phyloP scores from a whole-genome alignment of 2,888 invertebrate genomes.

The Agrypnus murinus region DNA sequence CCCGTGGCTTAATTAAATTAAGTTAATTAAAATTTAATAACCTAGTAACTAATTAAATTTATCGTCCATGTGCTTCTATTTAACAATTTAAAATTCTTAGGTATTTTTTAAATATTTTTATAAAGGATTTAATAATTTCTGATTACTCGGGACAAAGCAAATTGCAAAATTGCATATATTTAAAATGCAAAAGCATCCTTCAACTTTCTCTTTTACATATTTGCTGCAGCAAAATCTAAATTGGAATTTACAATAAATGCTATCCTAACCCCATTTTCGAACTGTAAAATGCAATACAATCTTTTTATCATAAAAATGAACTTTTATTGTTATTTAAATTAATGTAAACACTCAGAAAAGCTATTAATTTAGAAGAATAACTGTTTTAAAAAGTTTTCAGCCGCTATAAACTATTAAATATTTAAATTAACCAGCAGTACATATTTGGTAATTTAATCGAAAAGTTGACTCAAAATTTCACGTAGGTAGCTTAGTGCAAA shows the following conservation, averaged over 20 bases:
- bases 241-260: conserved; percentile 16
- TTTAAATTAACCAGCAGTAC: background rate
- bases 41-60: too few species aligned
- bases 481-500: background rate
- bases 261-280: conserved; percentile 14
- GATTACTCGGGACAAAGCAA: too few species aligned
- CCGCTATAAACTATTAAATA: background rate
- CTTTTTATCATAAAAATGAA: too few species aligned
- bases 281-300: background rate
- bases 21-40: too few species aligned
- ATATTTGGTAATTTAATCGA: conserved; percentile 14
- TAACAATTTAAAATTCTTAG: too few species aligned
- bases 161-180: too few species aligned
- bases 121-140: too few species aligned
- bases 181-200: background rate
- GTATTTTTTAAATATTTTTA: too few species aligned
- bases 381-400: conserved; percentile 2
- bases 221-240: conserved; percentile 7
- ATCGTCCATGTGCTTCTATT: too few species aligned
- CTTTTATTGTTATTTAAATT: too few species aligned
- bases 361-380: background rate
- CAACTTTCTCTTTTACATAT: conserved; percentile 22
- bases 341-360: too few species aligned
- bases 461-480: background rate
- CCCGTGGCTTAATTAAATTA: too few species aligned